Conservation (phyloP, 2,888 invertebrate species). For the Globia sparganii region DNA sequence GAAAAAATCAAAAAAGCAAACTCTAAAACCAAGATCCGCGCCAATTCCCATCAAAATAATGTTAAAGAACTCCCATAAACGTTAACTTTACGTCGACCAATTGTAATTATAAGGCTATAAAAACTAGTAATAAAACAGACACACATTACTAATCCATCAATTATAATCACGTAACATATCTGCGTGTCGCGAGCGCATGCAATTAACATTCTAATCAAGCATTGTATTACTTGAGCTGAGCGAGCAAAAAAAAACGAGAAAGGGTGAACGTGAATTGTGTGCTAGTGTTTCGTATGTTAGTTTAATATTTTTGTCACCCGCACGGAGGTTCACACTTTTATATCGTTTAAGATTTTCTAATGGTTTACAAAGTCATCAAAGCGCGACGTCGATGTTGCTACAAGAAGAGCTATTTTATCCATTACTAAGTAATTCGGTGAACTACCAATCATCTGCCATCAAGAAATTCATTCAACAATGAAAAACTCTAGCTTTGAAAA, state of each 20-base stretch:
- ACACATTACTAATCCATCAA: slow-evolving; percentile 66
- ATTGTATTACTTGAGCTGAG: slow-evolving; percentile 70
- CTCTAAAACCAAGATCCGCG: background rate
- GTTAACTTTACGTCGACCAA: slow-evolving; percentile 31
- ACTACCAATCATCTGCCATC: slow-evolving; percentile 3
- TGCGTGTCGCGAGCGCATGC: slow-evolving; percentile 68
- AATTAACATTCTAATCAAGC: slow-evolving; percentile 75
- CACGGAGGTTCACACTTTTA: background rate
- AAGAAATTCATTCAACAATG: slow-evolving; percentile 3
- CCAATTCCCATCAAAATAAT: slow-evolving; percentile 16
- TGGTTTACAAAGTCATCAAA: background rate
- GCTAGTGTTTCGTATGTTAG: slow-evolving; percentile 12
- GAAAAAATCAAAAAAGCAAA: background rate
- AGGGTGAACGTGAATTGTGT: slow-evolving; percentile 18
- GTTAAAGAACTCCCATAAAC: slow-evolving; percentile 32
- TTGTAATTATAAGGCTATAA: slow-evolving; percentile 37
- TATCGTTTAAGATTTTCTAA: slow-evolving; percentile 1
- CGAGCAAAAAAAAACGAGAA: slow-evolving; percentile 57
- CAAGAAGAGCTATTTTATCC: background rate
- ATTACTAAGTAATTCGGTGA: background rate
- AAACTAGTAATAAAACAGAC: slow-evolving; percentile 58
- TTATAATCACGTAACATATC: slow-evolving; percentile 68
- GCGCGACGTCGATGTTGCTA: background rate
- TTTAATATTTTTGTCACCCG: background rate
- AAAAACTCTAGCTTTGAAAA: background rate